Conservation (phyloP, 2,113 vertebrate species). For the Ochotona princeps region DNA sequence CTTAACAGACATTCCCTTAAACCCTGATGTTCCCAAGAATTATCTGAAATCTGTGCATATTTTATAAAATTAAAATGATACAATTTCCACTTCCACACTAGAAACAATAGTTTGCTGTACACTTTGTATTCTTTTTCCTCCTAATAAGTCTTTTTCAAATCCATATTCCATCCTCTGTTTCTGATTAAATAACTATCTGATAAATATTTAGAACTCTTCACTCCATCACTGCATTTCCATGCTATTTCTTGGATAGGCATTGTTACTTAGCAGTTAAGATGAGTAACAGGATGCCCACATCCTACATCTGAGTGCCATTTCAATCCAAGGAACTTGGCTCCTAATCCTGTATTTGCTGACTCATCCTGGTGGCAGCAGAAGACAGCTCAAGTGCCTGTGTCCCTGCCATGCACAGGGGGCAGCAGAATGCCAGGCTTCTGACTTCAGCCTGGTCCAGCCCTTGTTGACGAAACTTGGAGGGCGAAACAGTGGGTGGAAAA, state of each 20-base stretch:
- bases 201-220: conserved; percentile 17
- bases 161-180: neutral
- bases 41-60: neutral
- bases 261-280: no score
- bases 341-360: no score
- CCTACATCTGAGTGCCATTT: no score
- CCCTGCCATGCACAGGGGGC: no score
- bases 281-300: no score
- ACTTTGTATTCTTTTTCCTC: neutral
- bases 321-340: no score
- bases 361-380: no score
- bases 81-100: neutral
- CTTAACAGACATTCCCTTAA: conserved; percentile 44
- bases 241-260: neutral
- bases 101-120: neutral
- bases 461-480: no score
- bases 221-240: neutral
- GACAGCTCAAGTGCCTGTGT: no score
- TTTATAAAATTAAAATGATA: neutral
- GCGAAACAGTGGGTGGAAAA: no score
- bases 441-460: no score
- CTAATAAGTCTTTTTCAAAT: neutral
- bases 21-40: neutral
- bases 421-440: no score
- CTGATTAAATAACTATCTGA: neutral